Conservation (phyloP, 1,140 invertebrate genomes). For the Hycleus phaleratus region DNA sequence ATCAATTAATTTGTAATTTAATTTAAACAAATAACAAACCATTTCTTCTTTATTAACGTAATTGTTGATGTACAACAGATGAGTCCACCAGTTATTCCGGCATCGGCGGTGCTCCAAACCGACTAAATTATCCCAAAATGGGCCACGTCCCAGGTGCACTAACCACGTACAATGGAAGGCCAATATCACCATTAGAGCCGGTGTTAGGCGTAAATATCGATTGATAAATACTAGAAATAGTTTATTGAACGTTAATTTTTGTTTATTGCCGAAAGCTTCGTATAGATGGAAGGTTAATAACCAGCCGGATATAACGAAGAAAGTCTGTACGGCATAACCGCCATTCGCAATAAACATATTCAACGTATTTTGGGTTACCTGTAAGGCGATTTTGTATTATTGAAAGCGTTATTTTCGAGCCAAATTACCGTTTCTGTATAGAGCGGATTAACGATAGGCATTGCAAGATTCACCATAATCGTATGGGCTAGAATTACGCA, state of each 20-base stretch:
- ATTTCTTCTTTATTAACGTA: slow-evolving; percentile 39
- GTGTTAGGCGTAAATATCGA: slow-evolving; percentile 27
- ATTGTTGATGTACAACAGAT: slow-evolving; percentile 53
- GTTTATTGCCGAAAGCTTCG: slow-evolving; percentile 11
- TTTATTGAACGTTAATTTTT: slow-evolving; percentile 15
- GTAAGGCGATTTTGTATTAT: not conserved
- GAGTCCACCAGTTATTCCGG: slow-evolving; percentile 41
- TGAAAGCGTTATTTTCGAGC: not conserved
- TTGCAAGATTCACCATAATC: slow-evolving; percentile 18
- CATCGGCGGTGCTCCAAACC: slow-evolving; percentile 31
- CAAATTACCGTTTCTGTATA: slow-evolving; percentile 25
- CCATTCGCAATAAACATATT: slow-evolving; percentile 26
- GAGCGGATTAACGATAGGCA: slow-evolving; percentile 22
- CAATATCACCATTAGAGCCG: slow-evolving; percentile 23
- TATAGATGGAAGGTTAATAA: slow-evolving; percentile 25
- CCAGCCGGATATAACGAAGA: slow-evolving; percentile 29
- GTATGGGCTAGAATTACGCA: slow-evolving; percentile 26
- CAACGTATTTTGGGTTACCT: slow-evolving; percentile 19
- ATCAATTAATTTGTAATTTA: slow-evolving; percentile 5
- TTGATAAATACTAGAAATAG: slow-evolving; percentile 17
- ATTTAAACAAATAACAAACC: slow-evolving; percentile 23
- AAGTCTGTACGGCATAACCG: slow-evolving; percentile 24
- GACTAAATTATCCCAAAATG: slow-evolving; percentile 31
- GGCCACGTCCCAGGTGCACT: slow-evolving; percentile 24
- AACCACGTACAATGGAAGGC: slow-evolving; percentile 27